These are phyloP conservation scores for Drosophila jambulina DNA, from an alignment of 1,140 invertebrate species.

Conservation along the genomic window DNA sequence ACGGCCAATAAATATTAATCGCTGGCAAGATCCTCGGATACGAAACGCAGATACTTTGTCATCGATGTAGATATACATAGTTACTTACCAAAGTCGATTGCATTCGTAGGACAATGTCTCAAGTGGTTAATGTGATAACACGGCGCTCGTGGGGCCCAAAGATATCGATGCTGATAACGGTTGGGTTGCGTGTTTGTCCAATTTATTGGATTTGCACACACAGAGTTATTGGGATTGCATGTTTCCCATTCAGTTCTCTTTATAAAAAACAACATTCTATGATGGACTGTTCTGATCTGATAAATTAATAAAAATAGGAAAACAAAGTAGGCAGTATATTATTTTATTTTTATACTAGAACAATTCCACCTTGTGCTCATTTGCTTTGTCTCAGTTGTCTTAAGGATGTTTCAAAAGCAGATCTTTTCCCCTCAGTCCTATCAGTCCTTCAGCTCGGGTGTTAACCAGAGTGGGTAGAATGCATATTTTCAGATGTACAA, in stretches of 20 bases:
- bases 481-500: no score
- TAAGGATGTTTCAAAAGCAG: not conserved
- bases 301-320: not conserved
- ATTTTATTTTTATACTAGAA: not conserved
- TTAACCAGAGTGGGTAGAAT: not conserved
- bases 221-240: constrained; percentile 6
- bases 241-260: not conserved
- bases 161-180: constrained; percentile 16
- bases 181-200: constrained; percentile 6
- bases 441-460: not conserved
- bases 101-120: constrained; percentile 9
- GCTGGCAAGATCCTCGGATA: constrained; percentile 7
- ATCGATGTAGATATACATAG: constrained; percentile 5
- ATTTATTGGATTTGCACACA: constrained; percentile 15
- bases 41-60: constrained; percentile 6
- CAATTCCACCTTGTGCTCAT: not conserved
- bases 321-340: not conserved
- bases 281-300: not conserved
- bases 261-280: not conserved
- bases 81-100: not conserved
- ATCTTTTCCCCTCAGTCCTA: not conserved
- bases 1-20: constrained; percentile 20
- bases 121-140: constrained; percentile 10
- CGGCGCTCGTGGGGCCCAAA: constrained; percentile 5
- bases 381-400: not conserved